Conservation (phyloP, 2,113 vertebrate genomes). For the Dryoscopus gambensis region DNA sequence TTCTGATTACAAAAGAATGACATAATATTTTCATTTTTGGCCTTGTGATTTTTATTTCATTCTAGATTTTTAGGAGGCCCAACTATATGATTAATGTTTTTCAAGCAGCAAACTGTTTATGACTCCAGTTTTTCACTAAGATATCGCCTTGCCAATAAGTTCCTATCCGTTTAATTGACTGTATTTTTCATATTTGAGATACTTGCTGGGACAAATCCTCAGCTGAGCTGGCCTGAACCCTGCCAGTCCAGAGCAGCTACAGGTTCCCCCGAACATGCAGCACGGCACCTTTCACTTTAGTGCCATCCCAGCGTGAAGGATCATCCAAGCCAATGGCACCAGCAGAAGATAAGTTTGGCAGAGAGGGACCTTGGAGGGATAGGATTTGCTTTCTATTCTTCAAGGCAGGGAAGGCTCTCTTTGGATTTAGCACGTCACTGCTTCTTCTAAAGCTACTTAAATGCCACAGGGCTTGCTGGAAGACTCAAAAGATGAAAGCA, state of each 20-base stretch:
- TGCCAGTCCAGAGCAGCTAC: neutral
- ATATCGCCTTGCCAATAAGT: neutral
- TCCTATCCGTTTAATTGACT: neutral
- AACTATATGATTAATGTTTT: neutral
- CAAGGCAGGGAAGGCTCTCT: neutral
- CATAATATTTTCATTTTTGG: neutral
- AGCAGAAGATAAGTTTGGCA: neutral
- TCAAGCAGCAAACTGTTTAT: neutral
- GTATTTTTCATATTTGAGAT: neutral
- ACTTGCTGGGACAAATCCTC: neutral
- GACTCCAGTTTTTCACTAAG: neutral
- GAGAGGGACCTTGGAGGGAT: neutral
- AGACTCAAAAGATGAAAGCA: neutral
- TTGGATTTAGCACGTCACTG: neutral
- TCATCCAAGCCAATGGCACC: neutral
- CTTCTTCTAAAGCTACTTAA: neutral
- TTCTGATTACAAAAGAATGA: neutral
- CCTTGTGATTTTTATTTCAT: neutral
- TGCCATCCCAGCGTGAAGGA: neutral
- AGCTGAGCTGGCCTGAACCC: neutral
- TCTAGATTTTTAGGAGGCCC: neutral
- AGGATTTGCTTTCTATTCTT: neutral
- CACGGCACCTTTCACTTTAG: neutral
- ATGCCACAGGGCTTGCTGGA: neutral
- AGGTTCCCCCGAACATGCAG: rapidly evolving